Evolutionary conservation across 2,888 invertebrate species (phyloP), one percentile per base, ranked within the genome.

Genomic region (Conops quadrifasciatus): DNA sequence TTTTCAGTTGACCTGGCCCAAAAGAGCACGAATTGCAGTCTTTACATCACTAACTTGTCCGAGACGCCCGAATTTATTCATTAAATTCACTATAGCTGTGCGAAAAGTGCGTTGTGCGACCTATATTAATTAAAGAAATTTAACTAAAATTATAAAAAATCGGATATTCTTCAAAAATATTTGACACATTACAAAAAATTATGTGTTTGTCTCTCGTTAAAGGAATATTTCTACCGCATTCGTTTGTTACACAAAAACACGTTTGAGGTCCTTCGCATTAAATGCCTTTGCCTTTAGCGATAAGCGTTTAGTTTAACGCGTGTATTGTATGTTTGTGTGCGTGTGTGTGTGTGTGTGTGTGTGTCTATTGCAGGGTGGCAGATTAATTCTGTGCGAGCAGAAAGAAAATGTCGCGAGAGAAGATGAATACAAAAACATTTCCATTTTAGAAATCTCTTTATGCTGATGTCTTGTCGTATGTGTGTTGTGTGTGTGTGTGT

Each of bases 201-300:
- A 83, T 83, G 83, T 83, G 81, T 81, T 83, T 83, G 81, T 83
- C 81, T 83, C 83, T 83, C 83, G 83, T 83, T 83, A 83, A 78
- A 80, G 78, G 78, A 77, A 74, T 7, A 36, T n/a, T n/a, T n/a
- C n/a, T n/a, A n/a, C n/a, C n/a, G n/a, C n/a, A n/a, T n/a, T n/a
- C n/a, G n/a, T n/a, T n/a, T n/a, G n/a, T n/a, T n/a, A n/a, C n/a
- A n/a, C n/a, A n/a, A n/a, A n/a, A n/a, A n/a, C n/a, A n/a, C n/a
- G n/a, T n/a, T n/a, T n/a, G n/a, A n/a, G n/a, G n/a, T n/a, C n/a
- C n/a, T n/a, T n/a, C n/a, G n/a, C n/a, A n/a, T n/a, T n/a, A n/a
- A n/a, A n/a, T n/a, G n/a, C n/a, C n/a, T n/a, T n/a, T n/a, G n/a
- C n/a, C n/a, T n/a, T n/a, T n/a, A n/a, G n/a, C n/a, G n/a, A n/a